phyloP scores from a whole-genome alignment of 2,888 invertebrate species.

The Colletes collaris region DNA sequence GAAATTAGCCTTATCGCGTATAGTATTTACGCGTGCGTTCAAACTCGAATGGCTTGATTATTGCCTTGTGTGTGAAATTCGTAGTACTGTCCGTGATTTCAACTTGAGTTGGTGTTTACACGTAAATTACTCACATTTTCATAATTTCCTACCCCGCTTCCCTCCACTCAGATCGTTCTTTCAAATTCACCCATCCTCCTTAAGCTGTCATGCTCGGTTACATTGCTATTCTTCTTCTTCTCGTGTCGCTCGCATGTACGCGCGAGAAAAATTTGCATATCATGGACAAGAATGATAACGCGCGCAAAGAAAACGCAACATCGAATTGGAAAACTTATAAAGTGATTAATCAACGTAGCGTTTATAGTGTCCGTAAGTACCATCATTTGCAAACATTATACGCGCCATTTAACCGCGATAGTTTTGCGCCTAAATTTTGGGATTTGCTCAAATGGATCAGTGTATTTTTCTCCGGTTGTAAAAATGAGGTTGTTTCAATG shows the following conservation, averaged over 20 bases:
- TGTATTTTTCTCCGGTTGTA: too few species aligned
- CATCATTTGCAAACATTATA: too few species aligned
- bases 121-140: not conserved
- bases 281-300: constrained; percentile 3
- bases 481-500: too few species aligned
- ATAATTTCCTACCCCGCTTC: not conserved
- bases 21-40: constrained; percentile 26
- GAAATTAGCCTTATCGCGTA: not conserved
- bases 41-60: not conserved
- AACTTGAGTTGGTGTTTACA: not conserved
- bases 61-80: not conserved
- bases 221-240: not conserved
- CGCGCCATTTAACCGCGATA: too few species aligned
- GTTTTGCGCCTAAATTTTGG: too few species aligned
- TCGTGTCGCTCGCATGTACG: not conserved
- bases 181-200: not conserved
- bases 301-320: not conserved
- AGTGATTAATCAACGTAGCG: not conserved
- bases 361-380: constrained; percentile 32
- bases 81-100: constrained; percentile 20
- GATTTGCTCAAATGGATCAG: too few species aligned
- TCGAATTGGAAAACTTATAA: not conserved
- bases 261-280: not conserved
- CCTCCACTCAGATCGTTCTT: constrained; percentile 68
- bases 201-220: not conserved